Base-by-base conservation (phyloP, 2,113 vertebrate species). In the Uropsilus gracilis region DNA sequence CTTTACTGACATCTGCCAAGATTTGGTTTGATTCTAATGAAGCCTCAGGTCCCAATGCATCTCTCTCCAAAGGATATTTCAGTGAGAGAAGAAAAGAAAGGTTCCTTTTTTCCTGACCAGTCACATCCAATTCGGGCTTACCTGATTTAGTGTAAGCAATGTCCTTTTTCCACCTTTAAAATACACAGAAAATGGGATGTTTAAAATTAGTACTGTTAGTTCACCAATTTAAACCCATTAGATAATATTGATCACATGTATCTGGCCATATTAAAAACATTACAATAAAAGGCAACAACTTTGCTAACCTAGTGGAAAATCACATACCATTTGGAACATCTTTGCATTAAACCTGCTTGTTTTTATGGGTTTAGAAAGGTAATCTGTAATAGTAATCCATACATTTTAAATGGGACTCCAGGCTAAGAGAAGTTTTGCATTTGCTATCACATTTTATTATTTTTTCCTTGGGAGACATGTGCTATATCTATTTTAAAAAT, bases 131-230 rank as follows among this genome's bases (percentile, higher is more conserved):
- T 64, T 73, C 57, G 34, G 18, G 24, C n/a, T 77, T 59, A 42
- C 22, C 32, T 63, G 12, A 83, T 76, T 50, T 90, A 90, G 28
- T 72, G 12, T 10, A 76, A 68, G 11, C 5, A 78, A 63, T 69
- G 24, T 46, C 30, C 69, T 53, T 46, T 93, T 73, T 81, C 6
- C 30, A 71, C 34, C 18, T 71, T 82, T 59, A 92, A 53, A 93
- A 80, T 78, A 66, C 73, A 86, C 91, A 78, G 50, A 89, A 94
- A 90, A 77, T 32, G 37, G 18, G 12, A 55, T 48, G n/a, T 66
- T 94, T 63, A 42, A 92, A 72, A 81, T 24, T 53, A 71, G 77
- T 61, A 24, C 34, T 55, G 10, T 85, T 92, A 34, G 34, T 61
- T 75, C 59, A 66, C 87, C 42, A 63, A 68, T 30, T 89, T 77